Conservation (phyloP, 2,888 invertebrate genomes). For the Drosophila mayaguana region DNA sequence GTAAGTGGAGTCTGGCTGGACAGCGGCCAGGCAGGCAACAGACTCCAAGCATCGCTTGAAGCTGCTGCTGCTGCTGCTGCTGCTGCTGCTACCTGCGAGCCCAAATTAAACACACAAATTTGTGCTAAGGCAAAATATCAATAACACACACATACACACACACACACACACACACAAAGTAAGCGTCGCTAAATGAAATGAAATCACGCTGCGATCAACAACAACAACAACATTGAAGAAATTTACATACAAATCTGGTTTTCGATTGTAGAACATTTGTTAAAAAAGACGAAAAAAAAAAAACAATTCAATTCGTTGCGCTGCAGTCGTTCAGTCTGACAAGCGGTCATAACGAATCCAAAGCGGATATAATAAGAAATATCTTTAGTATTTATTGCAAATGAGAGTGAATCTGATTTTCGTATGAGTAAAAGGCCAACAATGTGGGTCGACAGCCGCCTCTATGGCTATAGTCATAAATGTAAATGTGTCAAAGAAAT, state of each 20-base stretch:
- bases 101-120: slow-evolving; percentile 68
- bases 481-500: background rate
- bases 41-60: slow-evolving; percentile 18
- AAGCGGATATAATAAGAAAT: slow-evolving; percentile 42
- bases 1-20: slow-evolving; percentile 33
- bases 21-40: slow-evolving; percentile 22
- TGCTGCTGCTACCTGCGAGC: slow-evolving; percentile 61
- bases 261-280: slow-evolving; percentile 51
- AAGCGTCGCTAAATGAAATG: slow-evolving; percentile 47
- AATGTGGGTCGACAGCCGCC: background rate
- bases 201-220: slow-evolving; percentile 59
- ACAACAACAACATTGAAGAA: slow-evolving; percentile 35
- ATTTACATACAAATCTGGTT: slow-evolving; percentile 77
- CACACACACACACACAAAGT: slow-evolving; percentile 21
- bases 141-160: slow-evolving; percentile 44
- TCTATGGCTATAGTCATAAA: too few relatives aligned
- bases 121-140: slow-evolving; percentile 67
- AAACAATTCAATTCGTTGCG: slow-evolving; percentile 17
- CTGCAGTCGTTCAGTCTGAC: slow-evolving; percentile 36
- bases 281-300: background rate
- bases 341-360: slow-evolving; percentile 32
- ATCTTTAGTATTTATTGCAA: slow-evolving; percentile 13
- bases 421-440: slow-evolving; percentile 3
- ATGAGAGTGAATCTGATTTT: slow-evolving; percentile 62
- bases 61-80: slow-evolving; percentile 34